Evolutionary conservation across 2,888 invertebrate species (phyloP).

Genomic region (Ophioninae sp.): DNA sequence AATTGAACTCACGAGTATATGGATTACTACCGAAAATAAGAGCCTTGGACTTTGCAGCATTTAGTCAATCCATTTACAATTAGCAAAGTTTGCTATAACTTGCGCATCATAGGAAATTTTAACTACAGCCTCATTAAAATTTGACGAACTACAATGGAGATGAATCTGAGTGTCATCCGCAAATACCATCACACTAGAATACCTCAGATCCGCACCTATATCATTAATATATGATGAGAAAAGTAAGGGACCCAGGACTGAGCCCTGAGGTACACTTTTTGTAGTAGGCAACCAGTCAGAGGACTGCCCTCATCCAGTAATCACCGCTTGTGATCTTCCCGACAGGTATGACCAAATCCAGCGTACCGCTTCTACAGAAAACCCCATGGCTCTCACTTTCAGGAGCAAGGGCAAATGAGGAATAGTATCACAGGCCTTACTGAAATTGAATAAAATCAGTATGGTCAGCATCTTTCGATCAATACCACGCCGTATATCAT

Average conservation of each 20-base stretch:
- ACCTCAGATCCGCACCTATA: neutral
- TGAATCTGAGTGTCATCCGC: constrained; percentile 8
- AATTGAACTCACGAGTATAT: neutral
- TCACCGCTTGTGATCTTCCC: neutral
- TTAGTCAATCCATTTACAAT: neutral
- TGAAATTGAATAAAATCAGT: neutral
- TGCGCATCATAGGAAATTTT: no score
- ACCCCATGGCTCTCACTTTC: neutral
- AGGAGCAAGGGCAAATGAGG: neutral
- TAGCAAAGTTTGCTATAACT: neutral
- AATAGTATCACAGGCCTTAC: neutral
- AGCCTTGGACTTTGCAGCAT: neutral
- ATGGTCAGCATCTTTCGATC: neutral
- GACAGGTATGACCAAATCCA: constrained; percentile 1
- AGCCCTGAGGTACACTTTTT: neutral
- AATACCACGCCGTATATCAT: neutral
- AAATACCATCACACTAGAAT: neutral
- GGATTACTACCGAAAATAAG: neutral
- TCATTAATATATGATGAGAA: constrained; percentile 11
- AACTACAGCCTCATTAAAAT: no score
- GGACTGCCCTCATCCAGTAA: neutral
- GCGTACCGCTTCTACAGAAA: neutral
- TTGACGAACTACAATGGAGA: no score
- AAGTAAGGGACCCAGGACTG: constrained; percentile 1
- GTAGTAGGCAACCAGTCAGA: neutral